A percentile compares a stretch with the other conserved stretches of the same genome.
Conservation (phyloP, 2,888 invertebrate genomes). For the Cheilosia soror region DNA sequence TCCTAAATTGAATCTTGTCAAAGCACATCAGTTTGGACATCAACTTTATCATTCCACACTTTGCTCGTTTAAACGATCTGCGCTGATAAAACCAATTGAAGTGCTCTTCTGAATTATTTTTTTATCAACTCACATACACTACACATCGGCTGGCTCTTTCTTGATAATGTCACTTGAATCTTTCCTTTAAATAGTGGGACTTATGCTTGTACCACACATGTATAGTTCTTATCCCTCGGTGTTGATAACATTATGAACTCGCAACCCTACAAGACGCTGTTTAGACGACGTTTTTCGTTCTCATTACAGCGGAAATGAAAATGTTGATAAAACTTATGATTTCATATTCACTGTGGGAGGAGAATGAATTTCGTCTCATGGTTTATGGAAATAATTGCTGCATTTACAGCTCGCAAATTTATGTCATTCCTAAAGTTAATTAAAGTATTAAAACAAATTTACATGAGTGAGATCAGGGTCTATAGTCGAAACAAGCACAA, state of each 20-base stretch:
- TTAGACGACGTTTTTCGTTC: neutral
- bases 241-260: conserved; percentile 53
- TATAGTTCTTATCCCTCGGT: conserved; percentile 36
- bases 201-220: neutral
- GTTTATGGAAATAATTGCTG: neutral
- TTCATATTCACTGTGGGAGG: neutral
- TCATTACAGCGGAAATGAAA: conserved; percentile 38
- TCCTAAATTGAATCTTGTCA: conserved; percentile 9
- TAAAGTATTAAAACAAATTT: too few species aligned
- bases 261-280: neutral
- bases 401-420: neutral
- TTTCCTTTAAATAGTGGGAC: conserved; percentile 5
- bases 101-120: neutral
- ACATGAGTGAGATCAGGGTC: too few species aligned
- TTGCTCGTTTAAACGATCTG: neutral
- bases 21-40: conserved; percentile 14
- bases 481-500: too few species aligned
- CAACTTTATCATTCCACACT: neutral
- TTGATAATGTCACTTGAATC: neutral
- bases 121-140: conserved; percentile 22
- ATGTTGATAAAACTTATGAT: conserved; percentile 41
- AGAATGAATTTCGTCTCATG: conserved; percentile 3
- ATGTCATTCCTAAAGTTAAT: too few species aligned
- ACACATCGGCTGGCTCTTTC: neutral
- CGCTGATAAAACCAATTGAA: conserved; percentile 7